Conservation (phyloP, 2,888 invertebrate genomes). For the Xylota segnis region DNA sequence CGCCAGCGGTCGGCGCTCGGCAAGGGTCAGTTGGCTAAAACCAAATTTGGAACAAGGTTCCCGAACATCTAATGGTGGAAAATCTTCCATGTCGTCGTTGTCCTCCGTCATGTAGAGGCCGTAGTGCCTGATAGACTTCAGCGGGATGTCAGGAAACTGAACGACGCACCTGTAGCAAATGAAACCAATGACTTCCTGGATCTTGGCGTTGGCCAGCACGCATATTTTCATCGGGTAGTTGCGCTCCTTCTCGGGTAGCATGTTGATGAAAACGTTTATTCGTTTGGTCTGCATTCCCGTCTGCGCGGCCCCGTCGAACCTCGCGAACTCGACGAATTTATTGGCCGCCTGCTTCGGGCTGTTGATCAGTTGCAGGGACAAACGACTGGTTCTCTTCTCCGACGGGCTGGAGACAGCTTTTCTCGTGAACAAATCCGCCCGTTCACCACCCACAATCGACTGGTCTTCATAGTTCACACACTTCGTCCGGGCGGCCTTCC, state of each 20-base stretch:
- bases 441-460: constrained; percentile 75
- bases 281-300: constrained; percentile 91
- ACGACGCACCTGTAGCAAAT: constrained; percentile 93
- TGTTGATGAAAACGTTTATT: constrained; percentile 95
- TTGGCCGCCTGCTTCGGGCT: constrained; percentile 92
- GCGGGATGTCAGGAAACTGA: constrained; percentile 87
- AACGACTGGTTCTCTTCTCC: constrained; percentile 85
- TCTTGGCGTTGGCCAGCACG: constrained; percentile 93
- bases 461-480: constrained; percentile 82
- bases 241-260: constrained; percentile 92
- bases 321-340: constrained; percentile 95
- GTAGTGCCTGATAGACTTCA: constrained; percentile 89
- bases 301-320: constrained; percentile 95
- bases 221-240: constrained; percentile 93
- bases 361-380: constrained; percentile 91
- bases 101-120: constrained; percentile 98
- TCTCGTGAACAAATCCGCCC: constrained; percentile 80
- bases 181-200: constrained; percentile 95
- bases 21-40: constrained; percentile 94
- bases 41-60: constrained; percentile 97
- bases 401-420: constrained; percentile 80
- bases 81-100: constrained; percentile 94
- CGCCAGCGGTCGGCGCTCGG: constrained; percentile 87
- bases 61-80: constrained; percentile 94
- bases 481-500: constrained; percentile 91